These are phyloP conservation scores for Hypolimnas misippus DNA, from an alignment of 2,888 invertebrate genomes.

Conservation along the genomic window DNA sequence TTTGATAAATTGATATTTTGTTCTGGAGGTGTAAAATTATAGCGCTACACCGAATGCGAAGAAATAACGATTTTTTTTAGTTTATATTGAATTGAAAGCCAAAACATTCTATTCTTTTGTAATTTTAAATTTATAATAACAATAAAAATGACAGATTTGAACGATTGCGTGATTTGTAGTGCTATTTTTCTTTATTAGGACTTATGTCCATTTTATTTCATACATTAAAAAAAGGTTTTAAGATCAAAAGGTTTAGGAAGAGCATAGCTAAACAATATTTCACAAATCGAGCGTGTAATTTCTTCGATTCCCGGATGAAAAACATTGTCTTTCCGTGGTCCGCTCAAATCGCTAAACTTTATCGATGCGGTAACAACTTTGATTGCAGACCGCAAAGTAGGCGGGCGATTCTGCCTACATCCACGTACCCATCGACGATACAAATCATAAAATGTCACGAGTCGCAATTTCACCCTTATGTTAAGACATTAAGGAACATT, in stretches of 20 bases:
- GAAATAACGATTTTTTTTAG: slow-evolving; percentile 61
- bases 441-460: slow-evolving; percentile 46
- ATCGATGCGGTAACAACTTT: slow-evolving; percentile 49
- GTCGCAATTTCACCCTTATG: slow-evolving; percentile 49
- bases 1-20: slow-evolving; percentile 69
- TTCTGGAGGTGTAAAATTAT: slow-evolving; percentile 74
- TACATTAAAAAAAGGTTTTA: slow-evolving; percentile 23
- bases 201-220: slow-evolving; percentile 13
- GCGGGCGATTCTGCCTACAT: slow-evolving; percentile 44
- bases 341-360: slow-evolving; percentile 51
- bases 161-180: slow-evolving; percentile 26
- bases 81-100: slow-evolving; percentile 76
- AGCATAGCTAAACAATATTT: slow-evolving; percentile 25
- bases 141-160: slow-evolving; percentile 68
- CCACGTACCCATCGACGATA: slow-evolving; percentile 45
- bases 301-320: slow-evolving; percentile 40
- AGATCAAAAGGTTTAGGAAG: slow-evolving; percentile 11
- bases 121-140: slow-evolving; percentile 64
- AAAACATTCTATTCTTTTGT: slow-evolving; percentile 74
- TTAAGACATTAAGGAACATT: slow-evolving; percentile 49
- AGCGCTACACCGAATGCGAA: slow-evolving; percentile 55
- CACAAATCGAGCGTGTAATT: slow-evolving; percentile 22
- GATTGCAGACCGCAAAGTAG: slow-evolving; percentile 51
- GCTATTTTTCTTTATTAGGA: slow-evolving; percentile 14
- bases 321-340: slow-evolving; percentile 49